These are phyloP conservation scores for Cryptoprocta ferox DNA, from an alignment of 2,797 vertebrate genomes.

Conservation along the genomic window DNA sequence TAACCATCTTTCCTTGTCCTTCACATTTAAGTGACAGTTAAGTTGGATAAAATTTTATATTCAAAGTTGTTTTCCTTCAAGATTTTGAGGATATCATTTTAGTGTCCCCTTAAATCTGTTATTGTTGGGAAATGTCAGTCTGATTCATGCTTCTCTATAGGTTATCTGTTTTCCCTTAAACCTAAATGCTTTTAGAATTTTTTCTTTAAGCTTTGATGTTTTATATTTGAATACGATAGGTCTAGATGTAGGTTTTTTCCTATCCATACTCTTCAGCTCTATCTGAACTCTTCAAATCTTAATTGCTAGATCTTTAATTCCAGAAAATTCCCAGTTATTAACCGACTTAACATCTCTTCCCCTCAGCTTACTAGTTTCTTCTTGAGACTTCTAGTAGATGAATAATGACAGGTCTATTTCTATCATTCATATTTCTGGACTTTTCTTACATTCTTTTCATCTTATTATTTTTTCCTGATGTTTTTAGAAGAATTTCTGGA, in stretches of 20 bases:
- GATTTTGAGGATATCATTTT: not conserved
- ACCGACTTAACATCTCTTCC: not conserved
- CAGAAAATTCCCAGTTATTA: not conserved
- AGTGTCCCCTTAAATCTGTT: not conserved
- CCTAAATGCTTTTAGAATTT: not conserved
- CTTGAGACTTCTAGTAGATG: not conserved
- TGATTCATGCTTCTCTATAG: not conserved
- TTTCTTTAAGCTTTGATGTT: not conserved
- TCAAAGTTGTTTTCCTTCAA: not conserved
- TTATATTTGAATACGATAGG: not conserved
- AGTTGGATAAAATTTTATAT: not conserved
- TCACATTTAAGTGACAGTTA: not conserved
- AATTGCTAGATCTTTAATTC: not conserved
- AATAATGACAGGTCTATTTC: not conserved
- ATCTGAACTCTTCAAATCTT: not conserved
- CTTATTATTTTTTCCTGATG: not conserved
- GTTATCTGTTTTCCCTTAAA: not conserved
- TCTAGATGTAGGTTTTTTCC: not conserved
- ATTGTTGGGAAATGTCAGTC: not conserved
- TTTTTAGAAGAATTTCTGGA: not conserved
- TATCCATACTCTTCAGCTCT: not conserved
- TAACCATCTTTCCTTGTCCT: not conserved
- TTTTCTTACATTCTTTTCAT: not conserved
- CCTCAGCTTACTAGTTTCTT: not conserved
- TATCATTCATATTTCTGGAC: not conserved